Percentiles rank a stretch among this genome's conserved stretches.
phyloP scores from a whole-genome alignment of 2,113 vertebrate species.

The Xiphophorus couchianus region DNA sequence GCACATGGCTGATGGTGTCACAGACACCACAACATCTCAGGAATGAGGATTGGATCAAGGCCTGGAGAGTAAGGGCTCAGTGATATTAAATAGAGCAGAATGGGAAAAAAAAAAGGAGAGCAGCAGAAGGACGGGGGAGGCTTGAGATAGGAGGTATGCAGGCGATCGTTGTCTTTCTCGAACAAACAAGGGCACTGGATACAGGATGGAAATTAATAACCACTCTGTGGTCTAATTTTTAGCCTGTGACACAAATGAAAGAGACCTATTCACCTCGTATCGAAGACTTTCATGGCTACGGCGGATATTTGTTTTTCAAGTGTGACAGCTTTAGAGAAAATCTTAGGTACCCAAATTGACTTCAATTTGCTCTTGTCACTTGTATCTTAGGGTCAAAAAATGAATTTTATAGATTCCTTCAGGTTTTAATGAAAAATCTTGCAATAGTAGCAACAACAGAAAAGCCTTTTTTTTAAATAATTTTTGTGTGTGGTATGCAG shows the following conservation, averaged over 20 bases:
- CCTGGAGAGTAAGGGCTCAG: slow-evolving; percentile 44
- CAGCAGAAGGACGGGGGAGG: slow-evolving; percentile 33
- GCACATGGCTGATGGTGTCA: slow-evolving; percentile 80
- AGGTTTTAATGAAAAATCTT: slow-evolving; percentile 18
- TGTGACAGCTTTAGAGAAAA: slow-evolving; percentile 41
- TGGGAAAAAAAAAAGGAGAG: slow-evolving; percentile 33
- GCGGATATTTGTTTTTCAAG: slow-evolving; percentile 61
- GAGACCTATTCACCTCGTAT: slow-evolving; percentile 64
- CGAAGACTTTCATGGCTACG: slow-evolving; percentile 47
- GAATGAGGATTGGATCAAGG: slow-evolving; percentile 71
- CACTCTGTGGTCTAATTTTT: slow-evolving; percentile 58
- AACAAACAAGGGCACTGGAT: slow-evolving; percentile 73
- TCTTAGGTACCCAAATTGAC: slow-evolving; percentile 31
- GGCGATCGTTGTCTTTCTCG: slow-evolving; percentile 72
- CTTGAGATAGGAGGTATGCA: slow-evolving; percentile 36
- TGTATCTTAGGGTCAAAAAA: slow-evolving; percentile 44
- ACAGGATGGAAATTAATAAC: slow-evolving; percentile 70
- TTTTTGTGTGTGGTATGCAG: not conserved
- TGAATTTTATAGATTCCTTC: slow-evolving; percentile 11
- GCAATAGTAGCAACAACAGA: not conserved
- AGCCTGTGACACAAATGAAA: slow-evolving; percentile 56
- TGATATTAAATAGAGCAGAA: slow-evolving; percentile 56
- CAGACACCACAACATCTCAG: slow-evolving; percentile 66
- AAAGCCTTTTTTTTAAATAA: not conserved
- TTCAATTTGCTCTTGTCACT: slow-evolving; percentile 37